Base-by-base conservation (phyloP, 92 coral and sea anemone species). In the Diadumene lineata region DNA sequence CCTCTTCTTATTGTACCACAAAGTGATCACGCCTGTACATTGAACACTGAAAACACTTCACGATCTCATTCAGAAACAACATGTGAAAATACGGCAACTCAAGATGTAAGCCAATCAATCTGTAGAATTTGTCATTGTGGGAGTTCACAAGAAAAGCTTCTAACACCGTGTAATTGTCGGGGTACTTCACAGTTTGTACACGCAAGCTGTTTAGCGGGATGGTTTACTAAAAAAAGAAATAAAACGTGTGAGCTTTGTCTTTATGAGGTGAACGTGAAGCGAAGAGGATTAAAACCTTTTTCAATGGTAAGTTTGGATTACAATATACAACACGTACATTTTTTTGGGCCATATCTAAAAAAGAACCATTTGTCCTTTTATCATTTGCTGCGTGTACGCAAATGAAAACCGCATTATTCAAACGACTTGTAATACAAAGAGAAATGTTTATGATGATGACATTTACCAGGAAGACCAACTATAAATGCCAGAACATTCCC, bases 41-140 rank as follows among this genome's bases (percentile, higher is more conserved):
- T 60, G 32, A 26, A 60, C 29, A 10, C 26, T 1, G 65, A 60
- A 27, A 21, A 6, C 65, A 27, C 29, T 23, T 4, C 29, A 7
- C 29, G 8, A 23, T 22, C 65, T 1, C 11, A 23, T 26, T 23
- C 65, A 13, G 19, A 2, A 53, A 3, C 58, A 3, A 53, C 19
- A 8, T 8, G 9, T 13, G 24, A 53, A 9, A 53, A 53, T 16
- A 53, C 58, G 19, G 19, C 58, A 53, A 53, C 19, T 53, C 9
- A 8, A 44, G 17, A 44, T 44, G 24, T 23, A 3, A 53, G 58
- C 58, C 65, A 60, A 27, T 60, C 65, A 46, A 86, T 89, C 26
- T 89, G 96, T 53, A 86, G 96, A 57, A 89, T 89, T 31, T 89
- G 96, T 55, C 91, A 75, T 31, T 69, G 81, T 63, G 82, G 79